Evolutionary conservation across 1,140 invertebrate genomes (phyloP), one percentile per base, ranked within the genome.

Genomic region (Euglossa dilemma): DNA sequence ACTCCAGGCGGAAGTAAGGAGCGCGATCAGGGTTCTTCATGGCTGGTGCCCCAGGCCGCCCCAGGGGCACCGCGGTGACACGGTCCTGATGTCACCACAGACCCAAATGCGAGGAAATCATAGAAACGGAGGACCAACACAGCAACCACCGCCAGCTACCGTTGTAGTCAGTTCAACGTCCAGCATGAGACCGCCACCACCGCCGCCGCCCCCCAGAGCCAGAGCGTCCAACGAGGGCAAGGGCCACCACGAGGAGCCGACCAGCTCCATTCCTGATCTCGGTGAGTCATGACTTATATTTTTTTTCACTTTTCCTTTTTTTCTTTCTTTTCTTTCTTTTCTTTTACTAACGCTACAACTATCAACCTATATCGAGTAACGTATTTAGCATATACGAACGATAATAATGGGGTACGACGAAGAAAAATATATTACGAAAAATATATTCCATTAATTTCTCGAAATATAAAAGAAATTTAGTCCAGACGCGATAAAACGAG

Each of bases 221-320:
- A 92, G 93, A 79, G 90, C 90, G 82, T 91, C 91, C 50, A 90
- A 86, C 70, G 93, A 94, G 84, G 94, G 94, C 80, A 94, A 93
- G 84, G 91, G 90, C 80, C 93, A 94, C 79, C 95, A 96, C 92
- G 97, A 97, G 93, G 97, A 97, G 92, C 97, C 97, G 5, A 97
- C 97, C 61, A 97, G 97, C 93, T 97, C 97, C 83, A 97, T 97
- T 93, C 97, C 97, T 74, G 97, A 97, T 95, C 95, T 97, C 95
- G 97, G 97, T 97, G 91, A 96, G 97, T 95, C 59, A n/a, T 8
- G 8, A 14, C 0, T 36, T 36, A 4, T 20, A 14, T 50, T 5
- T 57, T 56, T 9, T 8, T 45, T n/a, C n/a, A n/a, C n/a, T n/a
- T n/a, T n/a, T n/a, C n/a, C n/a, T 7, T 7, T 7, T 67, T 64